Conservation (phyloP, 2,113 vertebrate genomes). For the Panurus biarmicus region DNA sequence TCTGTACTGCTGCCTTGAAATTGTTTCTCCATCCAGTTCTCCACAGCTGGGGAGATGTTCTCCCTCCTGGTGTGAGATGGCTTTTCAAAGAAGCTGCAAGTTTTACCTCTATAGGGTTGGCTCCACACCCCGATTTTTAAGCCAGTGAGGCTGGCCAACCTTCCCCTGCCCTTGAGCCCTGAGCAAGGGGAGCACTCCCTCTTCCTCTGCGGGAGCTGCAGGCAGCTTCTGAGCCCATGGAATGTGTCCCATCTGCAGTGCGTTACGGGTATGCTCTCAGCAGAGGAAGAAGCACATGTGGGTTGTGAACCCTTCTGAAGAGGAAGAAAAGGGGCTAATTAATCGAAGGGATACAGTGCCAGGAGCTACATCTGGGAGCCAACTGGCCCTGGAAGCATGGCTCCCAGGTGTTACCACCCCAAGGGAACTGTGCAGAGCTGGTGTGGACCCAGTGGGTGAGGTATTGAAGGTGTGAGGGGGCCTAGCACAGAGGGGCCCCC, state of each 20-base stretch:
- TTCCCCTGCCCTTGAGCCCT: background rate
- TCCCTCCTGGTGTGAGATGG: background rate
- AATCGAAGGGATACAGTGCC: slow-evolving; percentile 27
- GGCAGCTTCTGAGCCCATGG: slow-evolving; percentile 38
- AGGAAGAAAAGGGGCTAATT: slow-evolving; percentile 51
- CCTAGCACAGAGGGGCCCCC: background rate
- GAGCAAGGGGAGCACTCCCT: background rate
- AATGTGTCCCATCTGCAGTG: slow-evolving; percentile 63
- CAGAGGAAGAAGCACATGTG: slow-evolving; percentile 40
- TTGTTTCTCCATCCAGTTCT: background rate
- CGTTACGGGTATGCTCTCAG: background rate
- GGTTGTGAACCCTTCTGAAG: slow-evolving; percentile 48
- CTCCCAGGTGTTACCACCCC: background rate
- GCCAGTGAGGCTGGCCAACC: background rate
- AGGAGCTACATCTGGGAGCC: slow-evolving; percentile 53
- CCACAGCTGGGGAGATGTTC: background rate
- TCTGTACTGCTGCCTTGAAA: background rate
- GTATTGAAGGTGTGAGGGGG: background rate
- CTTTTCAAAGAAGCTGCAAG: background rate
- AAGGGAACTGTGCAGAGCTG: background rate
- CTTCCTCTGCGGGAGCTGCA: background rate
- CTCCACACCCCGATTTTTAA: background rate
- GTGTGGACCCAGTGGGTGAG: background rate
- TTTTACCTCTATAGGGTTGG: background rate
- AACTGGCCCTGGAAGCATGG: slow-evolving; percentile 12